Percentiles rank a stretch among this genome's conserved stretches.
These are phyloP conservation scores for Grus americana DNA, from an alignment of 2,113 vertebrate genomes.

Conservation along the genomic window DNA sequence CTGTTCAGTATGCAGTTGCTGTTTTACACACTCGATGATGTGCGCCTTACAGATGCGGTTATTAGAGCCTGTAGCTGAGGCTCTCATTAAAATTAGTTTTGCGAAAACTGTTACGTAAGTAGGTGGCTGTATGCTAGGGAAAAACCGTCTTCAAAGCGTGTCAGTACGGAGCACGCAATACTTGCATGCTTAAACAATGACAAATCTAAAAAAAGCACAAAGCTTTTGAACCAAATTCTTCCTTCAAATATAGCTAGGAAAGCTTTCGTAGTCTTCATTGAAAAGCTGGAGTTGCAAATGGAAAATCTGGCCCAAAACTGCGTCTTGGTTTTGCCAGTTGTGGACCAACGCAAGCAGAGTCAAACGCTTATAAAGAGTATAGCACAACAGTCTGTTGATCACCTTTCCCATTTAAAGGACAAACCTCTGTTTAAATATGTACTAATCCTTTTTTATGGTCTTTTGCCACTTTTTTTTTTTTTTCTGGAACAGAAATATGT, in stretches of 20 bases:
- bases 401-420: neutral
- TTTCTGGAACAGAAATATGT: no score
- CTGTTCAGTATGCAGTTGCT: neutral
- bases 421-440: neutral
- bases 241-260: no score
- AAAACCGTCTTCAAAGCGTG: neutral
- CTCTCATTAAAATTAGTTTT: neutral
- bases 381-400: neutral
- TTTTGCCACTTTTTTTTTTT: neutral
- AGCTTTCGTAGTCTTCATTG: no score
- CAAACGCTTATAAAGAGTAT: accelerated
- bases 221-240: no score
- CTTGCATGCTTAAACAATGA: accelerated
- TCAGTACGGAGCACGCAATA: accelerated
- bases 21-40: accelerated
- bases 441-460: neutral
- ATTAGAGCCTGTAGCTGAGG: neutral
- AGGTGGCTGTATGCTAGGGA: neutral
- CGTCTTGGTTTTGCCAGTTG: no score
- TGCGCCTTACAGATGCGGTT: neutral
- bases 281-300: neutral
- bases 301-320: neutral
- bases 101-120: accelerated
- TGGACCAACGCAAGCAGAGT: neutral
- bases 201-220: neutral